These are phyloP conservation scores for Gymnocephalus cernua DNA, from an alignment of 2,113 vertebrate species.

Conservation along the genomic window DNA sequence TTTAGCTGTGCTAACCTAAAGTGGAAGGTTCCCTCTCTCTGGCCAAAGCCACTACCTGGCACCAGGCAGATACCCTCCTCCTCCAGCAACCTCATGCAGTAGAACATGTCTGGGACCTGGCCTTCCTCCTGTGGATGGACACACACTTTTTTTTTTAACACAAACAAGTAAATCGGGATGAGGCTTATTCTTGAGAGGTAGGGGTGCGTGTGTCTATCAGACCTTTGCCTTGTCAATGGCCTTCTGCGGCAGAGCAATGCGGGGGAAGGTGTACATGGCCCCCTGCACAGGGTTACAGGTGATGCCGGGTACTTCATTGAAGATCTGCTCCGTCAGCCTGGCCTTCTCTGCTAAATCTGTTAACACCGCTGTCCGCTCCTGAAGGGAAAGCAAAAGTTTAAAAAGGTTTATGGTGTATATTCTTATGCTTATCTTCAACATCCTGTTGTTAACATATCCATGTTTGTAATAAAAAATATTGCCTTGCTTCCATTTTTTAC, in stretches of 20 bases:
- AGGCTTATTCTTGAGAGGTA: not conserved
- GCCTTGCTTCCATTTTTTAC: not conserved
- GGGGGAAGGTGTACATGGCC: conserved; percentile 94
- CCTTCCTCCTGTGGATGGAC: conserved; percentile 81
- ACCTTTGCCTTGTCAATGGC: conserved; percentile 89
- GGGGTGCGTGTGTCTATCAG: not conserved
- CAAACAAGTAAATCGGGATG: not conserved
- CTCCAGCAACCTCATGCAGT: conserved; percentile 91
- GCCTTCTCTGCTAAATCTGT: conserved; percentile 87
- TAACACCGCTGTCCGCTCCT: conserved; percentile 89
- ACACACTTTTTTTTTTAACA: not conserved
- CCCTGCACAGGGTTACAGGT: conserved; percentile 94
- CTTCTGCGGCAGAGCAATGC: conserved; percentile 84
- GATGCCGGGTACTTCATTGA: conserved; percentile 88
- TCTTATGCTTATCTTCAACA: too few relatives aligned
- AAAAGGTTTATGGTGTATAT: not conserved
- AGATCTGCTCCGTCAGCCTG: conserved; percentile 86
- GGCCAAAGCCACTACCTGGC: conserved; percentile 94
- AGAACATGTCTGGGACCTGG: conserved; percentile 90
- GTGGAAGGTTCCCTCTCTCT: conserved; percentile 92
- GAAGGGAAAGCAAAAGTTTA: not conserved
- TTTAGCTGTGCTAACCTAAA: conserved; percentile 85
- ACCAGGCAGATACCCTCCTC: conserved; percentile 95
- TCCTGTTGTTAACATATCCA: not conserved
- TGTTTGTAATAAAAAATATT: not conserved